A percentile compares a stretch with the other conserved stretches of the same genome.
Evolutionary conservation across 2,888 invertebrate species (phyloP).

Genomic region (Synanthedon formicaeformis): DNA sequence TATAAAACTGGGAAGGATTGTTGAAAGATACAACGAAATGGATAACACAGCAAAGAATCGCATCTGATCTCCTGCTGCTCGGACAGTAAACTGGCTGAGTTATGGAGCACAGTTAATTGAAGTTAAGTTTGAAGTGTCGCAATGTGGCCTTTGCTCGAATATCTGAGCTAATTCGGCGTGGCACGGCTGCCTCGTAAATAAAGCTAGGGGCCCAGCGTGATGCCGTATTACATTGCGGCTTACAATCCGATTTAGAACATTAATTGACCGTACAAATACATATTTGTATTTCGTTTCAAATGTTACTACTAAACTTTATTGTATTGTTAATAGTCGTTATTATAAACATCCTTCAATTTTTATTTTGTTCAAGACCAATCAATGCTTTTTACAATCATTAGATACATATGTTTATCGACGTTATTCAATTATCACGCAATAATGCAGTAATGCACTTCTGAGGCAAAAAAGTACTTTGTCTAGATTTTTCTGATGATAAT

Average conservation of each 20-base stretch:
- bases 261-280: constrained; percentile 37
- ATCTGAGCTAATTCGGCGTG: constrained; percentile 32
- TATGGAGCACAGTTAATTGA: constrained; percentile 14
- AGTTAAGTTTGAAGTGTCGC: constrained; percentile 9
- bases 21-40: not conserved
- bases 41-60: not conserved
- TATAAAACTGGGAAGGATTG: too few relatives aligned
- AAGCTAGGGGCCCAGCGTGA: constrained; percentile 40
- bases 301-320: not conserved
- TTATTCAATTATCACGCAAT: too few relatives aligned
- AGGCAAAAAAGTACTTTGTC: too few relatives aligned
- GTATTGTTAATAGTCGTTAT: not conserved
- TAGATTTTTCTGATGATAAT: too few relatives aligned
- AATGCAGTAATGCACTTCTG: too few relatives aligned
- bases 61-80: not conserved
- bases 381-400: too few relatives aligned
- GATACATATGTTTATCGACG: too few relatives aligned
- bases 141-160: constrained; percentile 3
- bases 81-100: constrained; percentile 5
- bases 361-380: not conserved
- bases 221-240: constrained; percentile 37
- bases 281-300: constrained; percentile 27
- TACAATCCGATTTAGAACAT: constrained; percentile 20
- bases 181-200: constrained; percentile 30
- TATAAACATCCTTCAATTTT: not conserved